phyloP scores from a whole-genome alignment of 1,140 invertebrate species.

The Drosophila setifemur region DNA sequence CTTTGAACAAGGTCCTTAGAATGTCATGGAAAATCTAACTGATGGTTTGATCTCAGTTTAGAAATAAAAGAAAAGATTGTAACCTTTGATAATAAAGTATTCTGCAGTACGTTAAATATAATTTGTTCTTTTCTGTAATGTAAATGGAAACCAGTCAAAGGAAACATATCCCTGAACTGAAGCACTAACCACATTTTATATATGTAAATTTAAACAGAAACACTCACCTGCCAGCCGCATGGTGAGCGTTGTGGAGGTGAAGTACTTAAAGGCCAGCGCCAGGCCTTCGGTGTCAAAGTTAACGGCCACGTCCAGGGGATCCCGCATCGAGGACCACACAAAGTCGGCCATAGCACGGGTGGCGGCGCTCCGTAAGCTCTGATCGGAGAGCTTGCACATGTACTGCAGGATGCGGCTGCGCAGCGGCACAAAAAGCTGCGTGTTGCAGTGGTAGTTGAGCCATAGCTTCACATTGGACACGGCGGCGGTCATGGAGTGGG shows the following conservation, averaged over 20 bases:
- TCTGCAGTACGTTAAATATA: too few species aligned
- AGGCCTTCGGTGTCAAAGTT: slow-evolving; percentile 95
- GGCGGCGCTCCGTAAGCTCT: slow-evolving; percentile 92
- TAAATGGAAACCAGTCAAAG: too few species aligned
- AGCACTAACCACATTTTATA: too few species aligned
- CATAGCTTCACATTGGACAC: slow-evolving; percentile 97
- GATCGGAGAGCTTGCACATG: slow-evolving; percentile 96
- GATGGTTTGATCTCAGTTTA: too few species aligned
- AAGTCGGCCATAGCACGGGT: slow-evolving; percentile 97
- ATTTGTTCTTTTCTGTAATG: too few species aligned
- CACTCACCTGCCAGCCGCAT: slow-evolving; percentile 90
- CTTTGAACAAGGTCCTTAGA: too few species aligned
- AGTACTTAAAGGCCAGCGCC: slow-evolving; percentile 96
- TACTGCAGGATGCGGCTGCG: slow-evolving; percentile 93
- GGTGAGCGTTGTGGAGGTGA: slow-evolving; percentile 95
- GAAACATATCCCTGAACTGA: too few species aligned
- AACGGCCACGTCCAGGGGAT: slow-evolving; percentile 92
- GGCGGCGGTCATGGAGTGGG: slow-evolving; percentile 94
- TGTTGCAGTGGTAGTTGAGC: slow-evolving; percentile 94
- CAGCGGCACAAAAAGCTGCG: slow-evolving; percentile 93
- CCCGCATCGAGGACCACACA: slow-evolving; percentile 96
- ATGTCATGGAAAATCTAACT: too few species aligned
- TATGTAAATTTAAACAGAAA: too few species aligned
- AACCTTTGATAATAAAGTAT: too few species aligned
- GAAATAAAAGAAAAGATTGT: too few species aligned